Base-by-base conservation (phyloP, 2,113 vertebrate genomes). In the Nothocercus julius region DNA sequence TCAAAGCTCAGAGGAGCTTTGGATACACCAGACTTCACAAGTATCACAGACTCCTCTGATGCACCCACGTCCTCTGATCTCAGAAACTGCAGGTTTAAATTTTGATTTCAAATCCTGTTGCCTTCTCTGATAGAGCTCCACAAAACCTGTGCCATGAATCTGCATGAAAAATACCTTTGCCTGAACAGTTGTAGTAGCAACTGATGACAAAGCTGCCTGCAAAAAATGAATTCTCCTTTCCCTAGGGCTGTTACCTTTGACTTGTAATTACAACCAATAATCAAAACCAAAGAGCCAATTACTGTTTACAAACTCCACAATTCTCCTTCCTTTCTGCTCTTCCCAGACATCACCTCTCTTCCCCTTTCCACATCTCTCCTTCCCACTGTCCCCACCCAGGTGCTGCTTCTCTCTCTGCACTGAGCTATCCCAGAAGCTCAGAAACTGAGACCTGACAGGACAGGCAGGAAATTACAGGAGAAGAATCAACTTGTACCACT, bases 211-310 rank as follows among this genome's bases (percentile, higher is more conserved):
- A 80, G 54, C 1, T 70, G 49, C 68, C 83, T 47, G 63, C 3
- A 77, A 42, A 80, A 93, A 81, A 70, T 24, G 51, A 75, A 13
- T 10, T 83, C 73, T 81, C 75, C 25, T 81, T 38, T 84, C 69
- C 56, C 80, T 47, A 24, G n/a, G 64, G 72, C 85, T 74, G 72
- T 42, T 85, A 69, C 79, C 74, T 93, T 51, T 78, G 68, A 51
- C 92, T 81, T 78, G 45, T 56, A 85, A 83, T 67, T 61, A 45
- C 6, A 74, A 67, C 13, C 25, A 80, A 30, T 30, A 90, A 51
- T 56, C 67, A 56, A 77, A 82, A 94, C 87, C 82, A 85, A 92
- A 92, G 68, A 58, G 76, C 70, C 54, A 86, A 78, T 51, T 66
- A 72, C 51, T 84, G 19, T 32, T 70, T 9, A 12, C 24, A 90